A percentile compares a stretch with the other conserved stretches of the same genome.
These are phyloP conservation scores for Mnemiopsis leidyi DNA, from an alignment of 37 sponge, comb jelly and placozoan genomes.

Conservation along the genomic window DNA sequence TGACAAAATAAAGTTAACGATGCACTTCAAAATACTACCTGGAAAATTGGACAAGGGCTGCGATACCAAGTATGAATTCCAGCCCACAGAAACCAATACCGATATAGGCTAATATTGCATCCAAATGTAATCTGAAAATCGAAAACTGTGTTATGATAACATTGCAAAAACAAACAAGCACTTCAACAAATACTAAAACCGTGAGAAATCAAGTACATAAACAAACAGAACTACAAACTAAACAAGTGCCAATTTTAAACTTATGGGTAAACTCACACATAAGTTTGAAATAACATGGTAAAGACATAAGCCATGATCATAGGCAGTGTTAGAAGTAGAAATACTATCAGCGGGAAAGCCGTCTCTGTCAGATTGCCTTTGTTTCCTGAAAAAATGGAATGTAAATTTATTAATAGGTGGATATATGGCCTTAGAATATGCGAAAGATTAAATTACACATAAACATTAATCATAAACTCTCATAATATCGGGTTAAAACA, in stretches of 20 bases:
- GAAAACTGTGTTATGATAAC: too few relatives aligned
- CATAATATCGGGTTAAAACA: too few relatives aligned
- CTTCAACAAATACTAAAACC: too few relatives aligned
- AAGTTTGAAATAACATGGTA: constrained; percentile 58
- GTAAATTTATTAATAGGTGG: too few relatives aligned
- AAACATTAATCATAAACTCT: too few relatives aligned
- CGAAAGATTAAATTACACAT: too few relatives aligned
- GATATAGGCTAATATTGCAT: constrained; percentile 40
- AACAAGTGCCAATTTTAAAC: too few relatives aligned
- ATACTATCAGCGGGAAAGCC: constrained; percentile 49
- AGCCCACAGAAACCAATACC: constrained; percentile 60
- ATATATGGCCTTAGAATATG: too few relatives aligned
- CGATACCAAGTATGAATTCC: constrained; percentile 48
- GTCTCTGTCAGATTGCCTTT: constrained; percentile 56
- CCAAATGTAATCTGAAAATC: constrained; percentile 39
- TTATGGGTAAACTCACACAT: constrained; percentile 40
- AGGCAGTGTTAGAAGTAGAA: constrained; percentile 46
- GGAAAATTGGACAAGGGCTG: constrained; percentile 21
- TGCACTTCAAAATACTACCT: not conserved
- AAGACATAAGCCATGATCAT: constrained; percentile 63
- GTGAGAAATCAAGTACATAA: too few relatives aligned
- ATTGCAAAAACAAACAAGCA: too few relatives aligned
- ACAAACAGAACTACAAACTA: too few relatives aligned
- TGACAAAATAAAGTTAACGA: not conserved
- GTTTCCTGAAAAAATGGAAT: constrained; percentile 60